Evolutionary conservation across 2,888 invertebrate species (phyloP).

Genomic region (Ormyrus labotus): DNA sequence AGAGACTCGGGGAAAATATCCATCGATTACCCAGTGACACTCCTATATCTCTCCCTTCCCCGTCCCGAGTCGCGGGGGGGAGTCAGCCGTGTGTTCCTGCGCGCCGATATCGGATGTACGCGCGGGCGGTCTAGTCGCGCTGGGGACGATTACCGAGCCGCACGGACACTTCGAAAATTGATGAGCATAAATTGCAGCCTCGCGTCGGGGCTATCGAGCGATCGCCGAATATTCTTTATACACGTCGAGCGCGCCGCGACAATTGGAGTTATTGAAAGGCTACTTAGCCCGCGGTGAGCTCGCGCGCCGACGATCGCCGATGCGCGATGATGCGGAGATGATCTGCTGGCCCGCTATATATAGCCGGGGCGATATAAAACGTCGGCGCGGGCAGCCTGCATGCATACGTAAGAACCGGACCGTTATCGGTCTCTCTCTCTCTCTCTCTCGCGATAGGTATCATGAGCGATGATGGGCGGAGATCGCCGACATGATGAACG

Average conservation of each 20-base stretch:
- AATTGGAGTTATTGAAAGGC: no score
- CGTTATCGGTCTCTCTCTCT: slow-evolving; percentile 10
- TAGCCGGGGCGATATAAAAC: no score
- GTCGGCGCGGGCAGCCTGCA: no score
- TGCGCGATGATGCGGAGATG: no score
- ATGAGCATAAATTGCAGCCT: no score
- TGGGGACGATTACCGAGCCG: slow-evolving; percentile 1
- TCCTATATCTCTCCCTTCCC: slow-evolving; percentile 4
- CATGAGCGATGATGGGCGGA: slow-evolving; percentile 53
- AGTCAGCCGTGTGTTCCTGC: no score
- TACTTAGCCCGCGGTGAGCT: no score
- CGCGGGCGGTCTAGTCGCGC: slow-evolving; percentile 5
- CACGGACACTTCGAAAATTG: background rate
- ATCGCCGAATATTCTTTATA: no score
- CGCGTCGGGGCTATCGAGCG: no score
- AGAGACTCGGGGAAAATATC: slow-evolving; percentile 4
- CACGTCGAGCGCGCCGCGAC: no score
- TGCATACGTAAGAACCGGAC: background rate
- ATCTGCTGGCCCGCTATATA: no score
- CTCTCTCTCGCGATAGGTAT: slow-evolving; percentile 26
- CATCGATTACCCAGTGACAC: slow-evolving; percentile 48
- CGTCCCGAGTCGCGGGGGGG: background rate
- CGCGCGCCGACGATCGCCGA: no score
- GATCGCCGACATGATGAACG: slow-evolving; percentile 32
- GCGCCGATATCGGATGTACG: background rate